phyloP scores from a whole-genome alignment of 2,113 vertebrate genomes.

The Platysteira castanea region DNA sequence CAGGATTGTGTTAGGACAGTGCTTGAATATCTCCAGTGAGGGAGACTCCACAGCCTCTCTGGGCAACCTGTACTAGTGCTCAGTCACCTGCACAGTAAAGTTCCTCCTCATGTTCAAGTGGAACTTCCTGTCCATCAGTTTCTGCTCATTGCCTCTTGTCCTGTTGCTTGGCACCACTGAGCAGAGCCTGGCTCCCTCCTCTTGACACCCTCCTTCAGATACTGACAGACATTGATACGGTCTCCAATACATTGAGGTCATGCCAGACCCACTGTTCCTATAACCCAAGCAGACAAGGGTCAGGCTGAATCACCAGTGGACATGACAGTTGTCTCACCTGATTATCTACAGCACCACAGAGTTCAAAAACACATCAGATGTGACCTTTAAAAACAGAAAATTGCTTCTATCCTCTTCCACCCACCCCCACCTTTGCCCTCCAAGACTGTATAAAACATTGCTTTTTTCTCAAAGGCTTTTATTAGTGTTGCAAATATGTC shows the following conservation, averaged over 20 bases:
- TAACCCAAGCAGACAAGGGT: background rate
- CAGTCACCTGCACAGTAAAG: background rate
- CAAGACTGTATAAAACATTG: background rate
- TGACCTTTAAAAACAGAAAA: background rate
- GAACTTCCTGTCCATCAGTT: background rate
- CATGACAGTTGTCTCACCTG: background rate
- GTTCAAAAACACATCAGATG: background rate
- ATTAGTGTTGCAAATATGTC: background rate
- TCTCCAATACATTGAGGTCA: background rate
- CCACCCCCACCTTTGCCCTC: background rate
- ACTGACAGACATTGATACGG: background rate
- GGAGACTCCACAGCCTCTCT: background rate
- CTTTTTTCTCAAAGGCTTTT: background rate
- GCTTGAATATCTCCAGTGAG: background rate
- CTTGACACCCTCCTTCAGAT: background rate
- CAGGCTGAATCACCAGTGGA: background rate
- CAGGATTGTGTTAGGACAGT: background rate
- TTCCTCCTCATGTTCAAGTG: background rate
- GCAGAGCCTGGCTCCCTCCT: background rate
- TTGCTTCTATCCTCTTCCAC: background rate
- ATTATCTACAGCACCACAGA: background rate
- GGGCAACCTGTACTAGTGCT: accelerated
- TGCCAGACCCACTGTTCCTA: background rate
- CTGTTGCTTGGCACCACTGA: accelerated
- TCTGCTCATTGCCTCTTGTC: background rate